Conservation (phyloP, 2,888 invertebrate genomes). For the Allacma fusca region DNA sequence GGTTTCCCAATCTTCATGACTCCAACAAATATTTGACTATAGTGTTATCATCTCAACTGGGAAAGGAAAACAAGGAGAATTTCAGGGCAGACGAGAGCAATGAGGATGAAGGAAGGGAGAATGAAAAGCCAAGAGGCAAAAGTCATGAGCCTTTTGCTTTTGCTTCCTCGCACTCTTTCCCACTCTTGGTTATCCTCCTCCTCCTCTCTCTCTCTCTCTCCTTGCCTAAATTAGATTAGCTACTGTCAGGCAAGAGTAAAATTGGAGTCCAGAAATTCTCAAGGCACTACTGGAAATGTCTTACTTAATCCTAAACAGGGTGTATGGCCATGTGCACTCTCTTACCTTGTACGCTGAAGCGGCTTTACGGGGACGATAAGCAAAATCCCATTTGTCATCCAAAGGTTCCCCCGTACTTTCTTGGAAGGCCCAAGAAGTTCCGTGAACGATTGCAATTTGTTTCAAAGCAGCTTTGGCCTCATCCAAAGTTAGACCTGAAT, state of each 20-base stretch:
- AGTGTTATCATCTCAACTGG: not conserved
- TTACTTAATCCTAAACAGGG: not conserved
- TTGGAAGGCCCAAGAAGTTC: slow-evolving; percentile 60
- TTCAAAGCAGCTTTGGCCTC: slow-evolving; percentile 59
- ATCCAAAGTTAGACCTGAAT: slow-evolving; percentile 59
- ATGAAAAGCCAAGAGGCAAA: slow-evolving; percentile 7
- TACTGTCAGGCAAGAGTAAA: not conserved
- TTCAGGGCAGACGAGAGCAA: not conserved
- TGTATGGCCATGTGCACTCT: not conserved
- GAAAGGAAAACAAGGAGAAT: not conserved
- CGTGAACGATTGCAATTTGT: slow-evolving; percentile 61
- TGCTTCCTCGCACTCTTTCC: not conserved
- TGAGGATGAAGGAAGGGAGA: not conserved
- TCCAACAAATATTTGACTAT: not conserved
- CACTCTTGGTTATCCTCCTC: not conserved
- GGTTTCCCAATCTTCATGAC: not conserved
- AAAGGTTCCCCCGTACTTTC: slow-evolving; percentile 39
- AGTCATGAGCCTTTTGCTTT: not conserved
- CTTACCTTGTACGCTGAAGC: slow-evolving; percentile 60
- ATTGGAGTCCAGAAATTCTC: slow-evolving; percentile 10
- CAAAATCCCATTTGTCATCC: slow-evolving; percentile 60
- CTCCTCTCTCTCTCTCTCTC: not conserved
- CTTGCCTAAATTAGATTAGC: slow-evolving; percentile 18
- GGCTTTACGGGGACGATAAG: slow-evolving; percentile 59
- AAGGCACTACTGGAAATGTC: not conserved